Evolutionary conservation across 2,113 vertebrate genomes (phyloP), one percentile per base, ranked within the genome.

Genomic region (Hemicordylus capensis): DNA sequence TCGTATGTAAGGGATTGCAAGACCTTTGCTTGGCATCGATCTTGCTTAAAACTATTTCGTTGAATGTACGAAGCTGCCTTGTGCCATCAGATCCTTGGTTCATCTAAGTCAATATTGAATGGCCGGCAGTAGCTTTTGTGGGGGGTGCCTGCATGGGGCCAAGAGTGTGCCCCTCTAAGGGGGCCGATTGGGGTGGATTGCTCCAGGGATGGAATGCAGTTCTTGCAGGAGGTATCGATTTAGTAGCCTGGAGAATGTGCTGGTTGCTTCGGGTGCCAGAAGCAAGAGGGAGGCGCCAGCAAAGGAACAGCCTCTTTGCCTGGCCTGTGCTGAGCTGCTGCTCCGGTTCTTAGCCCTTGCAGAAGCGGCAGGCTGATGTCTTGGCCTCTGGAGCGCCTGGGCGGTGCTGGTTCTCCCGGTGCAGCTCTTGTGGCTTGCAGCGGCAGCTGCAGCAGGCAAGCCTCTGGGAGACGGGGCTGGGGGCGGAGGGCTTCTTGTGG

Each of bases 391-490:
- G 58, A 22, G 14, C 73, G 0, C 4, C 17, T 4, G 69, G 12
- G 12, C 11, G 61, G 19, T 28, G 69, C 34, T n/a, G 78, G 51
- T 42, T 26, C 4, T 34, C 48, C 6, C 37, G 88, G 59, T 86
- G 84, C 22, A 46, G 82, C 28, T 88, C 76, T 56, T 88, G 90
- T 28, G 88, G 90, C 58, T 92, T 90, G 2, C 96, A 95, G 69
- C 93, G 88, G 86, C 94, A 95, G 46, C 92, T 67, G 28, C 56
- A 31, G 72, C 11, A 31, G 2, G 85, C 90, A 69, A 91, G 93
- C 44, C 20, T 81, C 91, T 66, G 12, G 2, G 22, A 11, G 92
- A n/a, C 24, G 4, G 31, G 10, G 39, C 22, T 1, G 1, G 44
- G 42, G 4, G 85, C 59, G 76, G 66, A 87, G 34, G 67, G 81